These are phyloP conservation scores for Erythrocercus mccallii DNA, from an alignment of 2,113 vertebrate species.

Conservation along the genomic window DNA sequence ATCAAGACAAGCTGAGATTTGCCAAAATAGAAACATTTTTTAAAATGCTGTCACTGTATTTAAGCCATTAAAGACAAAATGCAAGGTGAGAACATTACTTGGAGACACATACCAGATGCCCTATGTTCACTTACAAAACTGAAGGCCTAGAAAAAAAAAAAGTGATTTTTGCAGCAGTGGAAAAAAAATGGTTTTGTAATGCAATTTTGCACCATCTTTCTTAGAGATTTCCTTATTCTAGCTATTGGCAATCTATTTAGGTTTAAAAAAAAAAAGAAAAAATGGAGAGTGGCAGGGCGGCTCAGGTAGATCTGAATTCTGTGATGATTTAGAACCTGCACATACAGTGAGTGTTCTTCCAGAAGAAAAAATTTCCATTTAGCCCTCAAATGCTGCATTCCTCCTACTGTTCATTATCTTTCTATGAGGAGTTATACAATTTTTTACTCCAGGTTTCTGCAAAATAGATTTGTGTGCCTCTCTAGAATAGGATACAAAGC, in stretches of 20 bases:
- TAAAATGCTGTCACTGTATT: neutral
- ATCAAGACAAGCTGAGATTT: neutral
- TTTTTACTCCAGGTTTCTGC: neutral
- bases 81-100: neutral
- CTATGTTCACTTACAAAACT: too few species aligned
- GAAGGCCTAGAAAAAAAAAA: neutral
- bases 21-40: neutral
- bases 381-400: neutral
- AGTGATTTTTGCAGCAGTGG: accelerated
- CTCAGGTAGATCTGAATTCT: neutral
- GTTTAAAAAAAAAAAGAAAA: accelerated
- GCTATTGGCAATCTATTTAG: neutral
- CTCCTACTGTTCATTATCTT: neutral
- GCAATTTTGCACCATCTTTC: neutral
- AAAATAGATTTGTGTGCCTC: conserved; percentile 11
- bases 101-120: neutral
- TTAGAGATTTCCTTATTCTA: neutral
- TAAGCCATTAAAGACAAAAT: neutral
- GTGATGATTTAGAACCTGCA: neutral
- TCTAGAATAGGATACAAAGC: neutral
- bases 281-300: accelerated
- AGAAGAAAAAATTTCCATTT: neutral
- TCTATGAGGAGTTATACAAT: neutral
- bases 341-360: neutral
- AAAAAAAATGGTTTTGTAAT: neutral